Evolutionary conservation across 2,113 vertebrate species (phyloP), one percentile per base, ranked within the genome.

Genomic region (Orthochromis indermauri): DNA sequence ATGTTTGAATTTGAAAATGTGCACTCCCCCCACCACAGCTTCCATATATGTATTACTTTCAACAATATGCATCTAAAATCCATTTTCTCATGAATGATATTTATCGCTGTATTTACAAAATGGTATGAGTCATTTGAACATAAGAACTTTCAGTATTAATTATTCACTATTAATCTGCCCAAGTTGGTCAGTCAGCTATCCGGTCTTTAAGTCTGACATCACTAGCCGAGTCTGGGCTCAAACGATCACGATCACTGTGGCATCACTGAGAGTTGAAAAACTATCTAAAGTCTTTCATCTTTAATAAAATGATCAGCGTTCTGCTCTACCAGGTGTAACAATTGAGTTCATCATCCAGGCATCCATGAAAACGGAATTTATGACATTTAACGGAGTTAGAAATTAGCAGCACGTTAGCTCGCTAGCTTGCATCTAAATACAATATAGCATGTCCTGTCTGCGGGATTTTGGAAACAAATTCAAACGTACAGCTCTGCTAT

Each of bases 261-360:
- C 35, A 37, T 37, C 35, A 35, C 33, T 35, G n/a, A 55, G 53
- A 55, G 53, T 55, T 54, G 10, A 54, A 54, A 54, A 54, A 24
- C 53, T 54, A 0, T 54, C n/a, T 54, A 12, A 54, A 54, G 0
- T 54, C 53, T 12, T 54, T 54, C 10, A 54, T 54, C 53, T 54
- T 0, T 54, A 54, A 24, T 54, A 54, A 3, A 54, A 54, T 54
- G n/a, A 54, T 54, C 53, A 24, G 6, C 0, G 1, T 54, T 54
- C 53, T 24, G n/a, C 53, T 24, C 10, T 24, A 24, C n/a, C 0
- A 54, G 2, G 53, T 54, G 53, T 24, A 54, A 24, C 6, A 54
- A 54, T 12, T 54, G n/a, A 54, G 6, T 24, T 54, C 2, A 54
- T 0, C n/a, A 24, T 21, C 0, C 53, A 12, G 3, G 10, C n/a